Conservation (phyloP, 2,113 vertebrate genomes). For the Oncorhynchus nerka region DNA sequence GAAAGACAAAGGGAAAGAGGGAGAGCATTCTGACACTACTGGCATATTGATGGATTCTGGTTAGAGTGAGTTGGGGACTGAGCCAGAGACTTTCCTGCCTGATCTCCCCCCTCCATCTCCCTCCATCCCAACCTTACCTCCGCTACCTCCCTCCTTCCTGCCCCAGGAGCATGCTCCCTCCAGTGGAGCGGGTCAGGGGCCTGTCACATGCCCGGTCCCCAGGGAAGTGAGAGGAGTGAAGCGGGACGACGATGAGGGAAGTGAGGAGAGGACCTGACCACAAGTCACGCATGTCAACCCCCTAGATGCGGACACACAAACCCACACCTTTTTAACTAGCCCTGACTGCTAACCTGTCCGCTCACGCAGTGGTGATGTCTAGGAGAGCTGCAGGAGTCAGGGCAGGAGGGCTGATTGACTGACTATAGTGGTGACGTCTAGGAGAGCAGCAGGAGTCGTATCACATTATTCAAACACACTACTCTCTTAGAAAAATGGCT, state of each 20-base stretch:
- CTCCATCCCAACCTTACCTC: too few species aligned
- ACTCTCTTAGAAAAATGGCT: too few species aligned
- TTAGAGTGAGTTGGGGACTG: constrained; percentile 33
- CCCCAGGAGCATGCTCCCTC: constrained; percentile 4
- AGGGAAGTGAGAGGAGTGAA: background rate
- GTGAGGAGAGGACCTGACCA: background rate
- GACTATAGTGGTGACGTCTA: too few species aligned
- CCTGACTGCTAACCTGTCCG: too few species aligned
- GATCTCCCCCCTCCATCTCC: too few species aligned
- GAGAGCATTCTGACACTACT: background rate
- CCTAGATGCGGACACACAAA: background rate
- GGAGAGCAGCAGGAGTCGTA: too few species aligned
- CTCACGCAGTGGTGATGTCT: too few species aligned
- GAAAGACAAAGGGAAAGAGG: constrained; percentile 2
- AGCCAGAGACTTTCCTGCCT: background rate
- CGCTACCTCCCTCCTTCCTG: too few species aligned
- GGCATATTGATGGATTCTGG: background rate
- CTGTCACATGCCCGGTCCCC: constrained; percentile 21
- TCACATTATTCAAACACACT: too few species aligned
- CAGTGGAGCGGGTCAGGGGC: constrained; percentile 18
- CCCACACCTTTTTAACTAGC: too few species aligned
- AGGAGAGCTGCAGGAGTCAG: too few species aligned
- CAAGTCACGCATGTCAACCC: background rate
- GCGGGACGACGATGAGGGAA: background rate
- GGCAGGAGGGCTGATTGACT: too few species aligned